A percentile compares a stretch with the other conserved stretches of the same genome.
phyloP scores from a whole-genome alignment of 2,888 invertebrate genomes.

The Megalurothrips usitatus region DNA sequence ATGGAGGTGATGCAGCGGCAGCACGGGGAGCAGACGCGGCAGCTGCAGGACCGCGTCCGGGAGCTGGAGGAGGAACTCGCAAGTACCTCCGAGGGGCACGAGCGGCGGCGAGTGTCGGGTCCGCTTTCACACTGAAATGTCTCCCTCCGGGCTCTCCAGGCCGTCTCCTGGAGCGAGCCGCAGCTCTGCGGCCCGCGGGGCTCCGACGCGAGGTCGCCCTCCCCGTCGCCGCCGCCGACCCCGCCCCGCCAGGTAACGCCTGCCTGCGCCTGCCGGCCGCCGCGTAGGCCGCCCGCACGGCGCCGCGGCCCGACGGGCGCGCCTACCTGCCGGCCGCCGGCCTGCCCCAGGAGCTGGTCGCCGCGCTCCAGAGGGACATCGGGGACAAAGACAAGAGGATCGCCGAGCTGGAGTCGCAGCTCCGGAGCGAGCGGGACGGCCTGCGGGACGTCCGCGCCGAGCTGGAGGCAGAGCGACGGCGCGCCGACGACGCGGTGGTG shows the following conservation, averaged over 20 bases:
- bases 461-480: background rate
- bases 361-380: background rate
- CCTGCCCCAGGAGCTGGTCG: background rate
- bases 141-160: background rate
- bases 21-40: constrained; percentile 9
- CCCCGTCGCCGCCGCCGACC: background rate
- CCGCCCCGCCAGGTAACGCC: background rate
- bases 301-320: background rate
- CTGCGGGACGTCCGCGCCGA: background rate
- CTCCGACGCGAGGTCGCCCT: background rate
- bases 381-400: background rate
- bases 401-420: background rate
- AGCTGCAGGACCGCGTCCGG: constrained; percentile 14
- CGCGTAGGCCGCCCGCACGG: background rate
- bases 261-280: background rate
- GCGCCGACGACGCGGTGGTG: background rate
- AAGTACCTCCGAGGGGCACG: background rate
- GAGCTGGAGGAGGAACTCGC: constrained; percentile 18
- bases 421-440: background rate
- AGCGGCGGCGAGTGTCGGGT: no score
- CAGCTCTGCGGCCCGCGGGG: background rate
- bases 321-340: background rate
- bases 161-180: background rate
- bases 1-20: constrained; percentile 26
- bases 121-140: no score